phyloP scores from a whole-genome alignment of 2,113 vertebrate genomes.

The Halcyon senegalensis region DNA sequence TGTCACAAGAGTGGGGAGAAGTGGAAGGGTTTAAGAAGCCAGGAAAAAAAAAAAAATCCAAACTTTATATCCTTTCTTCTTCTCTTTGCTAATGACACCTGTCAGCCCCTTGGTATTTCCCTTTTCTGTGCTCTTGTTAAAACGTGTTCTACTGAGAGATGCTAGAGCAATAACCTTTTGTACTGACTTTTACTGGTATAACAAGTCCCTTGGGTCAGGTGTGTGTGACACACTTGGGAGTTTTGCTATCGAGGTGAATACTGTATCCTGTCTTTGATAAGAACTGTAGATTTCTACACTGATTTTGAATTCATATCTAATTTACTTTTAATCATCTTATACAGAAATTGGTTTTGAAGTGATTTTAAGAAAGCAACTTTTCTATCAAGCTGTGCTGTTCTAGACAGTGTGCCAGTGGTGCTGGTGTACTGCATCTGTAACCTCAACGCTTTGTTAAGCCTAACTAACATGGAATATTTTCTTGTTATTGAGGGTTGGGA shows the following conservation, averaged over 20 bases:
- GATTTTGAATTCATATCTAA: slow-evolving; percentile 73
- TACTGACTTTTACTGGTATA: slow-evolving; percentile 63
- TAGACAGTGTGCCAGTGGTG: slow-evolving; percentile 48
- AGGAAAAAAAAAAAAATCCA: background rate
- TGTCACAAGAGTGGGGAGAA: background rate
- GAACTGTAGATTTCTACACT: slow-evolving; percentile 78
- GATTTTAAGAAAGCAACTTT: slow-evolving; percentile 75
- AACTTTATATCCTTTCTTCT: background rate
- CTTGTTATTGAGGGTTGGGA: slow-evolving; percentile 58
- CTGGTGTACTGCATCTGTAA: slow-evolving; percentile 63
- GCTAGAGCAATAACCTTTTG: slow-evolving; percentile 79
- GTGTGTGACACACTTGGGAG: slow-evolving; percentile 1
- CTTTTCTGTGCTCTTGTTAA: slow-evolving; percentile 29
- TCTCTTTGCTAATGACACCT: slow-evolving; percentile 27
- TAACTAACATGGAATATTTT: slow-evolving; percentile 58
- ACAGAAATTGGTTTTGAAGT: slow-evolving; percentile 73
- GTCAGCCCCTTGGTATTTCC: background rate
- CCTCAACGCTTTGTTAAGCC: slow-evolving; percentile 61
- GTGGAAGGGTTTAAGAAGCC: background rate
- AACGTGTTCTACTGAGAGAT: slow-evolving; percentile 65
- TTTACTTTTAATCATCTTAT: slow-evolving; percentile 77
- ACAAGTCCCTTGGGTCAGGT: slow-evolving; percentile 19
- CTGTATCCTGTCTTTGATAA: slow-evolving; percentile 74
- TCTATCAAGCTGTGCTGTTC: slow-evolving; percentile 62
- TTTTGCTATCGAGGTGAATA: slow-evolving; percentile 54